A percentile compares a stretch with the other conserved stretches of the same genome.
These are phyloP conservation scores for Psittacula derbiana DNA, from an alignment of 2,797 vertebrate genomes.

Conservation along the genomic window DNA sequence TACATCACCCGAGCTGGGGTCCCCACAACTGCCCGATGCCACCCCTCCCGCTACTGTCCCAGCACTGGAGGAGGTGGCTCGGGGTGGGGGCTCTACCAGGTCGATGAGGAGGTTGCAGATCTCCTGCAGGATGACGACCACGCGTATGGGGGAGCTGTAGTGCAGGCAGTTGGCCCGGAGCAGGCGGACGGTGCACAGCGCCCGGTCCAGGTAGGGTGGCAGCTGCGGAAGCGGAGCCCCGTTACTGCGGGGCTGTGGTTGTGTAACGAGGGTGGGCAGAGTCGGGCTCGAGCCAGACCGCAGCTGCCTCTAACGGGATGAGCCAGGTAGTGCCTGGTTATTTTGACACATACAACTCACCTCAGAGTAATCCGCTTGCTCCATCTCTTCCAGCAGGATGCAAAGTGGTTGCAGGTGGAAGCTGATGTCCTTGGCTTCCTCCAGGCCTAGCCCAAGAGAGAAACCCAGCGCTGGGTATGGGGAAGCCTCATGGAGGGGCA, in stretches of 20 bases:
- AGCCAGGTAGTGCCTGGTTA: background rate
- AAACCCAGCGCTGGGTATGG: fast-evolving
- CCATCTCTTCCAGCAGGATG: conserved; percentile 72
- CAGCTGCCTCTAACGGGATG: fast-evolving
- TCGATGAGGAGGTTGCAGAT: conserved; percentile 80
- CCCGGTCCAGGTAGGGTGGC: conserved; percentile 35
- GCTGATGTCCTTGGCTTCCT: conserved; percentile 75
- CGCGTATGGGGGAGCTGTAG: conserved; percentile 69
- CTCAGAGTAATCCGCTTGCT: conserved; percentile 68
- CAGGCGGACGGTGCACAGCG: conserved; percentile 71
- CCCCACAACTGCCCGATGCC: fast-evolving
- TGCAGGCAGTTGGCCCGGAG: conserved; percentile 72
- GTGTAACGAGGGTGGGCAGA: fast-evolving
- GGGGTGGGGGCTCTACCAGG: conserved; percentile 64
- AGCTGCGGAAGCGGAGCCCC: conserved; percentile 52
- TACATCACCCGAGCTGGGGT: fast-evolving
- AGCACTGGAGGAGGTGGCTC: background rate
- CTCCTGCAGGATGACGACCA: conserved; percentile 78
- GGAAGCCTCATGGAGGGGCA: fast-evolving
- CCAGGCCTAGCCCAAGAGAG: conserved; percentile 65
- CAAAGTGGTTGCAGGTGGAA: conserved; percentile 75
- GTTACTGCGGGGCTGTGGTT: fast-evolving
- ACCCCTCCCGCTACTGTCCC: fast-evolving
- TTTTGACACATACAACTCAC: background rate
- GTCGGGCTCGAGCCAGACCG: fast-evolving